Conservation (phyloP, 2,888 invertebrate genomes). For the Eristalis arbustorum region DNA sequence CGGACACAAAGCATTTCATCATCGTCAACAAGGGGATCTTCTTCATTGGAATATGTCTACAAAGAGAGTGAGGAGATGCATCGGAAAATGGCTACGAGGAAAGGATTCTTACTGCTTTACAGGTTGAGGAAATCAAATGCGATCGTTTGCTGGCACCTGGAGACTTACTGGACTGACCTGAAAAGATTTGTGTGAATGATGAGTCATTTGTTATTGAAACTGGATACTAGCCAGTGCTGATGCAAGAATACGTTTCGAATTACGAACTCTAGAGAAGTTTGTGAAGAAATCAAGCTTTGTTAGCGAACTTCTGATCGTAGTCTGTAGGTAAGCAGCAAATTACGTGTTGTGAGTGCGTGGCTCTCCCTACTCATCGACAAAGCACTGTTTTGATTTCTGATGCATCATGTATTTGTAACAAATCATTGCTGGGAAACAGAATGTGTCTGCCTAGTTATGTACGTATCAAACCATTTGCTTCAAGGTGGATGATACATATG, state of each 20-base stretch:
- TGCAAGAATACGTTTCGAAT: not conserved
- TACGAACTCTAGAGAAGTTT: too few relatives aligned
- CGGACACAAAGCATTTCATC: conserved; percentile 63
- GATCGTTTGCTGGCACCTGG: not conserved
- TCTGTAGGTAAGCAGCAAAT: too few relatives aligned
- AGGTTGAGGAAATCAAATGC: not conserved
- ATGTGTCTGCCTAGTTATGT: too few relatives aligned
- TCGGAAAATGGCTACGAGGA: not conserved
- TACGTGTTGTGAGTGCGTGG: too few relatives aligned
- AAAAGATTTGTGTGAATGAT: not conserved
- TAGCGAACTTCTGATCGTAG: too few relatives aligned
- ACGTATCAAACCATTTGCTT: too few relatives aligned
- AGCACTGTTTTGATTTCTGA: too few relatives aligned
- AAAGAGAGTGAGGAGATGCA: not conserved
- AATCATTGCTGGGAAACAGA: too few relatives aligned
- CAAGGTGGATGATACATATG: too few relatives aligned
- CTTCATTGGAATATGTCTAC: conserved; percentile 15
- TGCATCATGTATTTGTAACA: not conserved
- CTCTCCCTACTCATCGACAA: too few relatives aligned
- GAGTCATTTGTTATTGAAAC: not conserved
- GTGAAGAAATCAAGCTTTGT: too few relatives aligned
- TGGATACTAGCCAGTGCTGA: not conserved
- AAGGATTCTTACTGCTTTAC: not conserved
- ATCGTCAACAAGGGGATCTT: conserved; percentile 24
- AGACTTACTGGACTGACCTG: not conserved